Evolutionary conservation across 2,113 vertebrate species (phyloP).

Genomic region (Fregetta grallaria): DNA sequence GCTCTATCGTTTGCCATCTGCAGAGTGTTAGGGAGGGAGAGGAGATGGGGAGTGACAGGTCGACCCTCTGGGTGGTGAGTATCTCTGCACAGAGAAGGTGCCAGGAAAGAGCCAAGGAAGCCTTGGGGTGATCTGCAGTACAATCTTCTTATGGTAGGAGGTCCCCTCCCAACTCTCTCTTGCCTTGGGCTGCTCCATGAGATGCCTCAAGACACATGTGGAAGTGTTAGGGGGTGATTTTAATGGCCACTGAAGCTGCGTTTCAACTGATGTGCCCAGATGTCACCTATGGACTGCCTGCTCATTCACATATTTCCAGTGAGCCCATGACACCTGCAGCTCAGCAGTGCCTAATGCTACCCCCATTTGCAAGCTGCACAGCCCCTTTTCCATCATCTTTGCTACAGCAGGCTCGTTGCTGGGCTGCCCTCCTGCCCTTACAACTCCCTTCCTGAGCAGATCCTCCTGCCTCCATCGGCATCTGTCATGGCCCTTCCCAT

Average conservation of each 20-base stretch:
- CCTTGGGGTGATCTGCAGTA: background rate
- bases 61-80: background rate
- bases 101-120: background rate
- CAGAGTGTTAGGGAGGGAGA: background rate
- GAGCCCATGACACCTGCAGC: background rate
- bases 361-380: background rate
- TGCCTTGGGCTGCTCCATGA: background rate
- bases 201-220: background rate
- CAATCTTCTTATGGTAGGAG: background rate
- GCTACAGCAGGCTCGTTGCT: background rate
- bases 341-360: background rate
- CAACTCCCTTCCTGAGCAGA: background rate
- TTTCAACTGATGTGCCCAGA: background rate
- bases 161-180: background rate
- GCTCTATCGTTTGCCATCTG: background rate
- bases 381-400: background rate
- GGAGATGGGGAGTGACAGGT: background rate
- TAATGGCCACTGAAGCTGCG: background rate
- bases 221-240: background rate
- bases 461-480: background rate
- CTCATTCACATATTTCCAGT: background rate
- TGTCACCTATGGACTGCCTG: background rate
- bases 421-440: background rate
- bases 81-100: background rate
- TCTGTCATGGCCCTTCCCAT: fast-evolving